phyloP scores from a whole-genome alignment of 1,140 invertebrate genomes.

The Papilio machaon region DNA sequence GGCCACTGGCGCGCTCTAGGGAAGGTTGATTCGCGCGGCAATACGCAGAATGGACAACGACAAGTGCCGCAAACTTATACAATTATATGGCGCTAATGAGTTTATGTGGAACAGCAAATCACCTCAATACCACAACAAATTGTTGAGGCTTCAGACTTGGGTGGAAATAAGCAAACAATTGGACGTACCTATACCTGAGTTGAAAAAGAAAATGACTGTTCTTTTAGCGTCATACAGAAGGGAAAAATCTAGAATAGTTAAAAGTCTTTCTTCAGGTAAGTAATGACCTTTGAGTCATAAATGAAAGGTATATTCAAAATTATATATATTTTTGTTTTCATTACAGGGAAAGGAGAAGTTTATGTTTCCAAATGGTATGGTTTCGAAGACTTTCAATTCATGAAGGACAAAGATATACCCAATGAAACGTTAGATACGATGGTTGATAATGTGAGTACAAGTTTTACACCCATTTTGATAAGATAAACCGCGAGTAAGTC shows the following conservation, averaged over 20 bases:
- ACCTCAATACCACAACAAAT: constrained; percentile 53
- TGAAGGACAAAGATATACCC: constrained; percentile 31
- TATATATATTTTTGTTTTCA: no score
- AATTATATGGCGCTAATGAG: constrained; percentile 43
- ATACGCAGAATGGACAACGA: constrained; percentile 39
- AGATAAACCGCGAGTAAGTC: background rate
- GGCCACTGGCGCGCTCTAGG: no score
- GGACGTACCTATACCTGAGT: constrained; percentile 43
- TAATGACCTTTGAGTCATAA: no score
- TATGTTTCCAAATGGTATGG: constrained; percentile 41
- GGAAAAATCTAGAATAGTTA: constrained; percentile 42
- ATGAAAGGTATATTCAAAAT: no score
- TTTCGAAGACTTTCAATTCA: constrained; percentile 35
- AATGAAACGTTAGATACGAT: background rate
- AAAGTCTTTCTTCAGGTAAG: constrained; percentile 37
- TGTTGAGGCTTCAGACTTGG: constrained; percentile 41
- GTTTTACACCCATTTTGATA: background rate
- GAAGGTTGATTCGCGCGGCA: no score
- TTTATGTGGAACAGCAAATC: constrained; percentile 42
- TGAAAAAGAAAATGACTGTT: constrained; percentile 46
- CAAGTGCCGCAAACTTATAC: constrained; percentile 43
- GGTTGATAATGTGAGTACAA: background rate
- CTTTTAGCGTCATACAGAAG: constrained; percentile 36
- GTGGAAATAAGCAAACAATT: constrained; percentile 40
- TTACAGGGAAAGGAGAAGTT: constrained; percentile 34